These are phyloP conservation scores for Vimba vimba DNA, from an alignment of 2,113 vertebrate species.

Conservation along the genomic window DNA sequence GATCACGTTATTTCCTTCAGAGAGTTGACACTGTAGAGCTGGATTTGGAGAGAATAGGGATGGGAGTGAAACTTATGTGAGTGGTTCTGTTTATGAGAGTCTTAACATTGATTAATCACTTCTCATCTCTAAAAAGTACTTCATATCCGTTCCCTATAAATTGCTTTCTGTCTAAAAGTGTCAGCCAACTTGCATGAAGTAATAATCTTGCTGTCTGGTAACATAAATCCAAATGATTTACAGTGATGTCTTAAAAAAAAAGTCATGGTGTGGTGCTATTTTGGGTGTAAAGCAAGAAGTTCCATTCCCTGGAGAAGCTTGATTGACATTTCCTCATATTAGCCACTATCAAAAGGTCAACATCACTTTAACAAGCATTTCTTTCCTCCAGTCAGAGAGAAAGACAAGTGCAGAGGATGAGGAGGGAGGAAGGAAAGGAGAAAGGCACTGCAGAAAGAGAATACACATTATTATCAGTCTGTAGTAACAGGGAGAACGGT, in stretches of 20 bases:
- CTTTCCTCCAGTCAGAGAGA: background rate
- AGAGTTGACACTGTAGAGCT: background rate
- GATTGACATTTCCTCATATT: background rate
- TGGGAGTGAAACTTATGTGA: background rate
- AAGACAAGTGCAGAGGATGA: background rate
- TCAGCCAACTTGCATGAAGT: slow-evolving; percentile 12
- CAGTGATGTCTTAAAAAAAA: background rate
- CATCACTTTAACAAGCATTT: slow-evolving; percentile 1
- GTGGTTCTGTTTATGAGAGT: slow-evolving; percentile 2
- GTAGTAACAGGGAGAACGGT: background rate
- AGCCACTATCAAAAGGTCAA: background rate
- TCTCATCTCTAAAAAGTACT: slow-evolving; percentile 19
- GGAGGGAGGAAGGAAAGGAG: background rate
- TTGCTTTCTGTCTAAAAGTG: background rate
- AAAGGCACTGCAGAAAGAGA: background rate
- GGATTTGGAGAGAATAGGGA: background rate
- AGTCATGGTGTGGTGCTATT: slow-evolving; percentile 6
- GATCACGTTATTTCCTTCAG: background rate
- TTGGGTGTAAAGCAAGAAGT: slow-evolving; percentile 21
- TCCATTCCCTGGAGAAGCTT: background rate
- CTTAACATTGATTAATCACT: background rate
- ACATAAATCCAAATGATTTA: slow-evolving; percentile 22
- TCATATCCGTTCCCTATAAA: slow-evolving; percentile 3
- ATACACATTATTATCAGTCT: background rate
- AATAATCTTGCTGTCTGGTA: slow-evolving; percentile 28